Evolutionary conservation across 2,797 vertebrate species (phyloP).

Genomic region (Silurus aristotelis): DNA sequence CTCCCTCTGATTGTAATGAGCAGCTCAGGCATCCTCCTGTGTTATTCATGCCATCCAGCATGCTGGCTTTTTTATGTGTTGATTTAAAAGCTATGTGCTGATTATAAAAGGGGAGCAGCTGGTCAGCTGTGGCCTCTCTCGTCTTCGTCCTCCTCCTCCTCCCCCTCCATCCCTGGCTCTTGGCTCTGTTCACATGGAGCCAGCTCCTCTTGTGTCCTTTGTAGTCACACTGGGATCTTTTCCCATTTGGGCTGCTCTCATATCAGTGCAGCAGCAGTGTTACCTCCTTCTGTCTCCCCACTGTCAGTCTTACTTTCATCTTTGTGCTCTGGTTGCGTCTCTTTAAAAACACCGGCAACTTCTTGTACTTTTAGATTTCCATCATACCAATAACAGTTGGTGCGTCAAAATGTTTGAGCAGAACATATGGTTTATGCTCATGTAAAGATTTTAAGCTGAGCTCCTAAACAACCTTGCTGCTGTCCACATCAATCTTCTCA

Average conservation of each 20-base stretch:
- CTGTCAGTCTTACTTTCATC: conserved; percentile 33
- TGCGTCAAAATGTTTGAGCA: no score
- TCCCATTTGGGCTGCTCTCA: conserved; percentile 61
- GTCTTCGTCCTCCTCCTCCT: conserved; percentile 18
- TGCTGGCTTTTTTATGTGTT: conserved; percentile 40
- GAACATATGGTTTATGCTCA: not conserved
- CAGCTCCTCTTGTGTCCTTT: conserved; percentile 78
- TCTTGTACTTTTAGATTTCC: not conserved
- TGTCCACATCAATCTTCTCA: not conserved
- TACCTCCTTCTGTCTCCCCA: conserved; percentile 17
- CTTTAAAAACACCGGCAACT: not conserved
- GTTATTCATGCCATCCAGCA: conserved; percentile 20
- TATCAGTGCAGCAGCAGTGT: conserved; percentile 57
- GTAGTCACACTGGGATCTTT: conserved; percentile 75
- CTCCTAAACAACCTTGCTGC: not conserved
- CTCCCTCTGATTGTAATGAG: conserved; percentile 22
- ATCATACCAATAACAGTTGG: not conserved
- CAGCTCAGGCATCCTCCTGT: conserved; percentile 32
- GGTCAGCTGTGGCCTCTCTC: conserved; percentile 44
- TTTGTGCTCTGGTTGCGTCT: conserved; percentile 46
- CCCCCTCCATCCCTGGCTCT: conserved; percentile 25
- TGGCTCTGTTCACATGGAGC: conserved; percentile 66
- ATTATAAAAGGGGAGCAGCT: conserved; percentile 51
- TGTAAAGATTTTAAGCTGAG: not conserved
- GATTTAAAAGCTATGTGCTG: conserved; percentile 39